phyloP scores from a whole-genome alignment of 2,113 vertebrate species.

The Muntiacus muntjak region DNA sequence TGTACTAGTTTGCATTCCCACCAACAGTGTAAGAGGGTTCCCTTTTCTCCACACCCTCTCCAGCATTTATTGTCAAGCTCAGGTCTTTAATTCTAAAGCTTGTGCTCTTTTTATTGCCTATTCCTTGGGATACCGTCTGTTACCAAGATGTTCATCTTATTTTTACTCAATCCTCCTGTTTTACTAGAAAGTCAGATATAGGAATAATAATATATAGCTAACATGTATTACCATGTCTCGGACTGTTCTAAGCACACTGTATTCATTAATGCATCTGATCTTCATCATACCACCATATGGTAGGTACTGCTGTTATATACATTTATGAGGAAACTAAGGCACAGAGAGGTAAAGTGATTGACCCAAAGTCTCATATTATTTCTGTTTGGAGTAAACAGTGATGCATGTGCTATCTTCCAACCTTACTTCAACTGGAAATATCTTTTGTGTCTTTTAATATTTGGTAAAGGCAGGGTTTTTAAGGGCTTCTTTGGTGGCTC shows the following conservation, averaged over 20 bases:
- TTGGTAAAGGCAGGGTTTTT: not conserved
- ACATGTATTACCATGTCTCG: not conserved
- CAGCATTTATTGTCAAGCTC: not conserved
- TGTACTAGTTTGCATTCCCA: too few relatives aligned
- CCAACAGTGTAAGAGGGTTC: too few relatives aligned
- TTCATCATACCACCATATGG: not conserved
- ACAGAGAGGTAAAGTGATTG: not conserved
- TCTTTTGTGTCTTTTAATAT: not conserved
- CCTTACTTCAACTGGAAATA: not conserved
- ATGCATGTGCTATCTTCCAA: not conserved
- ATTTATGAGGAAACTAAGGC: not conserved
- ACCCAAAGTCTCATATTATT: not conserved
- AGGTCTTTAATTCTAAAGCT: not conserved
- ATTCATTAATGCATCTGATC: not conserved
- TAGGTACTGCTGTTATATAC: not conserved
- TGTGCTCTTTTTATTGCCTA: not conserved
- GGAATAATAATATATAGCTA: not conserved
- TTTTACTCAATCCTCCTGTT: not conserved
- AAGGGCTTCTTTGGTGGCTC: not conserved
- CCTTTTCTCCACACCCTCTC: too few relatives aligned
- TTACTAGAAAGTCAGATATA: not conserved
- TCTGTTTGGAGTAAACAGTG: not conserved
- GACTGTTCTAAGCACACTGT: not conserved
- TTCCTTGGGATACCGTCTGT: not conserved
- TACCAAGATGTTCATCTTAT: not conserved